phyloP scores from a whole-genome alignment of 1,140 invertebrate species.

The Diachasmimorpha longicaudata region DNA sequence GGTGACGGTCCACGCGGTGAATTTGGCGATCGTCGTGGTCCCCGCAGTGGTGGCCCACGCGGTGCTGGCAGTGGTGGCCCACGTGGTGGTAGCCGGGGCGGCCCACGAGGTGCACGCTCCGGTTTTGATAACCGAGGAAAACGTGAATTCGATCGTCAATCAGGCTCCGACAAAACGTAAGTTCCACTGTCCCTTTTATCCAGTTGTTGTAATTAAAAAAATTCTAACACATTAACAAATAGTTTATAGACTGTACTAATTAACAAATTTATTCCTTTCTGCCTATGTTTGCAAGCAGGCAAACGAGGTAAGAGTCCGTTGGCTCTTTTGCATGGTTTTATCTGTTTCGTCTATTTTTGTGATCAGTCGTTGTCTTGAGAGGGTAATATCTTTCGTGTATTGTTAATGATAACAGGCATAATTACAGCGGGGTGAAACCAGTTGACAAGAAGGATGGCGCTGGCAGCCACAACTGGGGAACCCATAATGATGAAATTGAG shows the following conservation, averaged over 20 bases:
- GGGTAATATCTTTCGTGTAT: conserved; percentile 12
- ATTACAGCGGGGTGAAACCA: conserved; percentile 85
- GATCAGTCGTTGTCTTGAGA: not conserved
- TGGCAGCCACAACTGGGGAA: conserved; percentile 96
- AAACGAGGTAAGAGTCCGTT: conserved; percentile 45
- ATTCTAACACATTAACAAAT: too few relatives aligned
- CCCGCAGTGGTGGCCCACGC: conserved; percentile 19
- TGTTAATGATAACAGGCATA: conserved; percentile 59
- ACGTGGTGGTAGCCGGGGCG: conserved; percentile 59
- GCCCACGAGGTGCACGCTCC: conserved; percentile 54
- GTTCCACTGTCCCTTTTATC: conserved; percentile 39
- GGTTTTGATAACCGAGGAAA: conserved; percentile 79
- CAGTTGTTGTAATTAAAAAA: too few relatives aligned
- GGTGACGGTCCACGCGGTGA: conserved; percentile 41
- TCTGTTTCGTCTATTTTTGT: not conserved
- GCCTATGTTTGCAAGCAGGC: conserved; percentile 37
- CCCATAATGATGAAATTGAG: conserved; percentile 88
- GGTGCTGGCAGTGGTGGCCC: conserved; percentile 51
- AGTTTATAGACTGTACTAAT: not conserved
- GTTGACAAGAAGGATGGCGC: conserved; percentile 93
- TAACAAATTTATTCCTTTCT: conserved; percentile 9
- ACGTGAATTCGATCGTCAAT: conserved; percentile 93
- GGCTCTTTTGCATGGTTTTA: conserved; percentile 16
- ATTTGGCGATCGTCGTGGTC: conserved; percentile 39
- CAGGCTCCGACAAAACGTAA: conserved; percentile 92